phyloP scores from a whole-genome alignment of 92 coral and sea anemone species.

The Phenganax stokvisi region DNA sequence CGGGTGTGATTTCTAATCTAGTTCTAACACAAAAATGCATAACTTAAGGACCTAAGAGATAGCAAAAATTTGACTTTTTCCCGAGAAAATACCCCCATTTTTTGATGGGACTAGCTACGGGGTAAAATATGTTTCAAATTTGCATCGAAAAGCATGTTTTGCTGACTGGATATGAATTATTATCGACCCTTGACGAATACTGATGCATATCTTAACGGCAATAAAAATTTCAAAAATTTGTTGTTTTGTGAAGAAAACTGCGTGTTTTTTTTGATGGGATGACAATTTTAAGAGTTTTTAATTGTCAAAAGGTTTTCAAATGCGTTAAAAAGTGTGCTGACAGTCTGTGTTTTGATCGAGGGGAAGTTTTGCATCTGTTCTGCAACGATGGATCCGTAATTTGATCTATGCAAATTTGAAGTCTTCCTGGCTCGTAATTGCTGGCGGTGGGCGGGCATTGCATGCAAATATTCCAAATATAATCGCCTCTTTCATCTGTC shows the following conservation, averaged over 20 bases:
- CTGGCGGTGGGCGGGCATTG: constrained; percentile 13
- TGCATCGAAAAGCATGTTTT: too few species aligned
- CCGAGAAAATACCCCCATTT: too few species aligned
- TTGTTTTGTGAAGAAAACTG: not conserved
- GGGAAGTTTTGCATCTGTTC: not conserved
- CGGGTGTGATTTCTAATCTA: not conserved
- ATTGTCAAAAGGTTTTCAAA: not conserved
- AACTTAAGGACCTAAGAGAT: not conserved
- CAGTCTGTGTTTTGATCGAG: not conserved
- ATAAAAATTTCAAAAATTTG: too few species aligned
- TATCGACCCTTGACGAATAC: too few species aligned
- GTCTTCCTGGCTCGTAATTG: constrained; percentile 1
- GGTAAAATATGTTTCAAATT: too few species aligned
- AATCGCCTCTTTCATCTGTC: not conserved
- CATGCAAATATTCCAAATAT: not conserved
- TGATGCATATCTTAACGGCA: too few species aligned
- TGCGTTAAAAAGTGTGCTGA: not conserved
- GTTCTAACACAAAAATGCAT: not conserved
- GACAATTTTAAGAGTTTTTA: not conserved
- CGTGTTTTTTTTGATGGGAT: not conserved
- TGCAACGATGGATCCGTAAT: not conserved
- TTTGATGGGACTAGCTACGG: too few species aligned
- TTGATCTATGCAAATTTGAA: constrained; percentile 12
- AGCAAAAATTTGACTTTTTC: too few species aligned
- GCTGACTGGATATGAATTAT: too few species aligned